Percentiles rank a stretch among this genome's conserved stretches.
phyloP scores from a whole-genome alignment of 2,888 invertebrate genomes.

The Drosophila paranaensis region DNA sequence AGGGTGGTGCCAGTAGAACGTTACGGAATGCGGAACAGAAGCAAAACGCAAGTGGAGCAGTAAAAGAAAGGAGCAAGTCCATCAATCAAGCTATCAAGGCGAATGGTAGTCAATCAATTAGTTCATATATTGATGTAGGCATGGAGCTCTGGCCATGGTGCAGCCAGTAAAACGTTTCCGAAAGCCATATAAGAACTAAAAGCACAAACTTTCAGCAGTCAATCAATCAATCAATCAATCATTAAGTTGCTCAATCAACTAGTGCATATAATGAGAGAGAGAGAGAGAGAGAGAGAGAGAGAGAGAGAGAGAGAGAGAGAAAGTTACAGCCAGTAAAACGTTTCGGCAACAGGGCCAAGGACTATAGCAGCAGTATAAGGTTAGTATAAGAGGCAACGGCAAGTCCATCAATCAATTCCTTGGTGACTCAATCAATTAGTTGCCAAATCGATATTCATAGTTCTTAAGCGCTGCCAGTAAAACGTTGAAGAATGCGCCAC shows the following conservation, averaged over 20 bases:
- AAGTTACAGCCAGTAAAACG: slow-evolving; percentile 17
- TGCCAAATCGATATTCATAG: slow-evolving; percentile 5
- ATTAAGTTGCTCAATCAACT: background rate
- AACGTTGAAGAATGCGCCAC: slow-evolving; percentile 26
- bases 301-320: background rate
- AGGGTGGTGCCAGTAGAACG: slow-evolving; percentile 3
- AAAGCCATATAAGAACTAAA: background rate
- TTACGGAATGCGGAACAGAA: slow-evolving; percentile 7
- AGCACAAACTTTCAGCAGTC: too few relatives aligned
- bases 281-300: background rate
- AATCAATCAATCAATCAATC: background rate
- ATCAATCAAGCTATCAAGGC: background rate
- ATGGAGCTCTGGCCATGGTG: too few relatives aligned
- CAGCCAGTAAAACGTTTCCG: slow-evolving; percentile 16
- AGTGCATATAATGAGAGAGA: background rate
- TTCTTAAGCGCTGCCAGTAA: slow-evolving; percentile 13
- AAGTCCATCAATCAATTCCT: background rate
- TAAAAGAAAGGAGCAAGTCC: background rate
- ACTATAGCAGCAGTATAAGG: background rate
- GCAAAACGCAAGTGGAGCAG: background rate
- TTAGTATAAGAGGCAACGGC: background rate
- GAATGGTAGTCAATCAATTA: background rate
- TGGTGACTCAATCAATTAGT: background rate
- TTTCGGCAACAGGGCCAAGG: slow-evolving; percentile 3
- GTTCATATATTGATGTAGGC: background rate